Evolutionary conservation across 2,888 invertebrate species (phyloP).

Genomic region (Platynereis dumerilii): DNA sequence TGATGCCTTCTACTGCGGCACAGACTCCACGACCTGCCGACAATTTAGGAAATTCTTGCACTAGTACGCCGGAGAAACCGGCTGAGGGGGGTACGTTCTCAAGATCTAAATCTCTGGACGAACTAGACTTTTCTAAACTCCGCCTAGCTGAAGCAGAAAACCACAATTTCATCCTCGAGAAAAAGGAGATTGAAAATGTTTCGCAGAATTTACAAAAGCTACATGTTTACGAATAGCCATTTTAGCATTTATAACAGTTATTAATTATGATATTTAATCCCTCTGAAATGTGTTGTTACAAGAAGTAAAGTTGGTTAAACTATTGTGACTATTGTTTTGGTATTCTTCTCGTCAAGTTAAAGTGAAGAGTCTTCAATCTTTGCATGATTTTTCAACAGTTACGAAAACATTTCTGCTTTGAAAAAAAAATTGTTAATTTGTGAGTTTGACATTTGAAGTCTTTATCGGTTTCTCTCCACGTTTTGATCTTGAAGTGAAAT

Average conservation of each 20-base stretch:
- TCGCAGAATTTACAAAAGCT: conserved; percentile 49
- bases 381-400: no score
- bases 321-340: no score
- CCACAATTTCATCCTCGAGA: conserved; percentile 28
- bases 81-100: conserved; percentile 32
- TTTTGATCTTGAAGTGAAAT: no score
- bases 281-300: no score
- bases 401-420: no score
- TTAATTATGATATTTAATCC: no score
- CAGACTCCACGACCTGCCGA: conserved; percentile 12
- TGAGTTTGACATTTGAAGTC: no score
- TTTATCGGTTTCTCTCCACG: no score
- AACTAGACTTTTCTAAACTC: conserved; percentile 48
- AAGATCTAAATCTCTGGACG: conserved; percentile 54
- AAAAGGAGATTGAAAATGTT: conserved; percentile 48
- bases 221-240: conserved; percentile 39
- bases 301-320: no score
- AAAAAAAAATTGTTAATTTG: no score
- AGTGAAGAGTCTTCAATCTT: no score
- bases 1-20: not conserved
- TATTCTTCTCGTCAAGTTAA: no score
- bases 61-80: conserved; percentile 28
- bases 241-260: conserved; percentile 5
- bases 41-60: conserved; percentile 22
- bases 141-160: conserved; percentile 39